A percentile compares a stretch with the other conserved stretches of the same genome.
phyloP scores from a whole-genome alignment of 2,113 vertebrate genomes.

The Phycodurus eques region DNA sequence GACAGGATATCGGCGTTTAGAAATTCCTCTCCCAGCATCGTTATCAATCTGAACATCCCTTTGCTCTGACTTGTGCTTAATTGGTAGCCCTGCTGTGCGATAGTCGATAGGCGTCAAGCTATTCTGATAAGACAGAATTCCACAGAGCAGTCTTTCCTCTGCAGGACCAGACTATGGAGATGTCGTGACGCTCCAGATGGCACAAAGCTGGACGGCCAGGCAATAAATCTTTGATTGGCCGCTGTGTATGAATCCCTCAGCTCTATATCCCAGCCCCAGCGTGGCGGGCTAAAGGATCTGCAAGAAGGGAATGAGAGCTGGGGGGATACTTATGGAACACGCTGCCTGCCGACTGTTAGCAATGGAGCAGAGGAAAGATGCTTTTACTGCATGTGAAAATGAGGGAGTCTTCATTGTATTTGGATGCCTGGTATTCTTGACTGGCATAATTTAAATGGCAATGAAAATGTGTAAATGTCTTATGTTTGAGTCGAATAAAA shows the following conservation, averaged over 20 bases:
- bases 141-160: constrained; percentile 32
- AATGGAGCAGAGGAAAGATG: constrained; percentile 15
- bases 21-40: constrained; percentile 2
- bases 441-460: background rate
- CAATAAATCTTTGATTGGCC: constrained; percentile 71
- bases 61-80: constrained; percentile 34
- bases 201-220: constrained; percentile 55
- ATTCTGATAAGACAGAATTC: constrained; percentile 43
- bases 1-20: constrained; percentile 15
- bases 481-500: background rate
- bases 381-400: constrained; percentile 19
- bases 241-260: constrained; percentile 55
- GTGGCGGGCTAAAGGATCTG: constrained; percentile 38
- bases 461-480: background rate
- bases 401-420: background rate
- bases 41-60: constrained; percentile 50
- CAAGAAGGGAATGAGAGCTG: constrained; percentile 27
- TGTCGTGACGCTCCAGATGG: constrained; percentile 57
- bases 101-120: constrained; percentile 15
- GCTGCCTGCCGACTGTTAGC: constrained; percentile 40
- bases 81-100: constrained; percentile 26
- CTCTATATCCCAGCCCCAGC: constrained; percentile 33
- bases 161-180: constrained; percentile 41
- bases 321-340: constrained; percentile 47
- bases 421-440: background rate